Percentiles rank a stretch among this genome's conserved stretches.
phyloP scores from a whole-genome alignment of 1,140 invertebrate species.

The Chlorops oryzae region DNA sequence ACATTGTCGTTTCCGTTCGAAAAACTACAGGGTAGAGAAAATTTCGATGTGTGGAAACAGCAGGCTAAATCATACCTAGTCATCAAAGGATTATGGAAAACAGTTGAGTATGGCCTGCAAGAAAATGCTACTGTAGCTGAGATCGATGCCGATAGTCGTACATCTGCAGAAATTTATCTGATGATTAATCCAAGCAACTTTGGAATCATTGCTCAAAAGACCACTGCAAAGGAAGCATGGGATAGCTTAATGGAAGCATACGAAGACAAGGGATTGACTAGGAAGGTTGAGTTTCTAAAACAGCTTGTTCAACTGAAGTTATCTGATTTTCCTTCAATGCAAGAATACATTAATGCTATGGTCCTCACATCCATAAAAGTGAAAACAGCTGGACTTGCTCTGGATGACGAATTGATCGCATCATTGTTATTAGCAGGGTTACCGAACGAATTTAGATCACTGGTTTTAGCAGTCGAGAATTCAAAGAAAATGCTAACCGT shows the following conservation, averaged over 20 bases:
- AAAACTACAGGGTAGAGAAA: slow-evolving; percentile 1
- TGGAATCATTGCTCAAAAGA: not conserved
- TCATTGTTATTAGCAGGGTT: not conserved
- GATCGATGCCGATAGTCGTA: not conserved
- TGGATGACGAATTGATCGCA: not conserved
- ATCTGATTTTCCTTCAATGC: slow-evolving; percentile 1
- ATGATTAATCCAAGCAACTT: slow-evolving; percentile 10
- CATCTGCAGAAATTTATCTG: slow-evolving; percentile 10
- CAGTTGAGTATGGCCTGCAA: not conserved
- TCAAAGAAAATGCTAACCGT: slow-evolving; percentile 26
- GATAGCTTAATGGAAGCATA: slow-evolving; percentile 1
- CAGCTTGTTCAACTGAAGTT: slow-evolving; percentile 8
- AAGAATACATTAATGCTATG: no score
- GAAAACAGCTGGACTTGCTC: no score
- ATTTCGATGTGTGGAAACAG: slow-evolving; percentile 5
- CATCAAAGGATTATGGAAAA: slow-evolving; percentile 6
- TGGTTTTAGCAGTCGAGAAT: slow-evolving; percentile 9
- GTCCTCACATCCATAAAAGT: not conserved
- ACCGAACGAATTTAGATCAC: not conserved
- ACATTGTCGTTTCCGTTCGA: slow-evolving; percentile 2
- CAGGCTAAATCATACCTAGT: slow-evolving; percentile 12
- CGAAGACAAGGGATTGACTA: slow-evolving; percentile 2
- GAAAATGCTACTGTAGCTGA: not conserved
- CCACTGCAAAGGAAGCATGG: slow-evolving; percentile 6
- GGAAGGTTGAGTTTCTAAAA: slow-evolving; percentile 6